Evolutionary conservation across 2,113 vertebrate genomes (phyloP).

Genomic region (Antechinus stuartii): DNA sequence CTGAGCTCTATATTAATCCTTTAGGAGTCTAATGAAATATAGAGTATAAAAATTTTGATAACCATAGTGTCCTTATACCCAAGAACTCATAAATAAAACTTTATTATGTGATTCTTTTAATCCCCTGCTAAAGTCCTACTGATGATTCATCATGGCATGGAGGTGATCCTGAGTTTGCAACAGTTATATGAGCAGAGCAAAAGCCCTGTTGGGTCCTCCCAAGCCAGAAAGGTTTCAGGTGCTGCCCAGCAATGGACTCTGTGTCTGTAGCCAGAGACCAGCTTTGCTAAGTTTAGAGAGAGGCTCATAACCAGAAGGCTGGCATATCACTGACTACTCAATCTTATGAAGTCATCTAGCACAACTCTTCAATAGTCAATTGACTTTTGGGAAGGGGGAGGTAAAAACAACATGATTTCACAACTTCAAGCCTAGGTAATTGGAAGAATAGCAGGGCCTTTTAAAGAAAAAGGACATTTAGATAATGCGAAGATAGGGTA

Average conservation of each 20-base stretch:
- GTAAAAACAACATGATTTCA: background rate
- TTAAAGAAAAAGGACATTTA: background rate
- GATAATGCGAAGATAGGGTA: background rate
- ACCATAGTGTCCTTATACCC: background rate
- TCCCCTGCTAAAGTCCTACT: background rate
- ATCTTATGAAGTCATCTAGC: background rate
- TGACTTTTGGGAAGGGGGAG: background rate
- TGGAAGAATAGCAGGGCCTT: background rate
- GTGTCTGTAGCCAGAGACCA: background rate
- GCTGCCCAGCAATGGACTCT: background rate
- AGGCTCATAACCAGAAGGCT: background rate
- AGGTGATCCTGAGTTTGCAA: background rate
- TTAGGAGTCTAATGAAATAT: background rate
- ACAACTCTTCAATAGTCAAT: background rate
- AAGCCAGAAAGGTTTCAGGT: background rate
- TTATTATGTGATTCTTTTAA: background rate
- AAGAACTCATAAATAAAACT: background rate
- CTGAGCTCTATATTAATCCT: background rate
- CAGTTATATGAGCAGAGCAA: background rate
- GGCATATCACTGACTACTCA: background rate
- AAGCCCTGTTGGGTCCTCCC: background rate
- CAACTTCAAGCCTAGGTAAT: background rate
- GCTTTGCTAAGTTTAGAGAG: background rate
- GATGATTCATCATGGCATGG: background rate
- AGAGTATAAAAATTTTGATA: background rate